phyloP scores from a whole-genome alignment of 2,888 invertebrate species.

The Ariolimax columbianus region DNA sequence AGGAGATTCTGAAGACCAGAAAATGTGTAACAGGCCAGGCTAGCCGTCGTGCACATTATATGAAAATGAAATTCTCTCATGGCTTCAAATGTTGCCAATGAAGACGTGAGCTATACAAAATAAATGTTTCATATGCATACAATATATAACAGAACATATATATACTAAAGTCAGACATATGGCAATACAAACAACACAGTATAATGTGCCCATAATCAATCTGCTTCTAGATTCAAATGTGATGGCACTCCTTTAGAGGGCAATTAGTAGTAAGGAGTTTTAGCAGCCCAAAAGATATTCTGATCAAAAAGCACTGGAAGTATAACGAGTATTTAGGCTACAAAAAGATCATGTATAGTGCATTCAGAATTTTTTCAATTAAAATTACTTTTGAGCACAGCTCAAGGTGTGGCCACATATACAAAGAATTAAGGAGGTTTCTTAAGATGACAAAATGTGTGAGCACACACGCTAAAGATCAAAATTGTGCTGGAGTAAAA shows the following conservation, averaged over 20 bases:
- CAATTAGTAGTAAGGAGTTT: neutral
- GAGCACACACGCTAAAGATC: neutral
- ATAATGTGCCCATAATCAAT: neutral
- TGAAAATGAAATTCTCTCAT: too few relatives aligned
- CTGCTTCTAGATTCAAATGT: neutral
- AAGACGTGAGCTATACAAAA: neutral
- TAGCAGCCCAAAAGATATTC: neutral
- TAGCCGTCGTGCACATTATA: too few relatives aligned
- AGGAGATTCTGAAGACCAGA: neutral
- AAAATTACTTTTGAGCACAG: constrained; percentile 17
- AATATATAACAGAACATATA: neutral
- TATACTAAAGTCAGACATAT: neutral
- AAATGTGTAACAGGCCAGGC: too few relatives aligned
- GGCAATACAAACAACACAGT: neutral
- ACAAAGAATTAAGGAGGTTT: neutral
- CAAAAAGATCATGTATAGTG: neutral
- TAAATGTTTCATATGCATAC: neutral
- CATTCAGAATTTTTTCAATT: constrained; percentile 3
- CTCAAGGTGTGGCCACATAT: constrained; percentile 24
- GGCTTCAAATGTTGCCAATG: too few relatives aligned
- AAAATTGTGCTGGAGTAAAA: neutral
- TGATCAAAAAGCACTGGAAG: neutral
- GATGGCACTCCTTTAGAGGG: neutral
- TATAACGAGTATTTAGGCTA: neutral
- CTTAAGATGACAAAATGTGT: neutral